These are phyloP conservation scores for Epinephelus coioides DNA, from an alignment of 2,797 vertebrate genomes.

Conservation along the genomic window DNA sequence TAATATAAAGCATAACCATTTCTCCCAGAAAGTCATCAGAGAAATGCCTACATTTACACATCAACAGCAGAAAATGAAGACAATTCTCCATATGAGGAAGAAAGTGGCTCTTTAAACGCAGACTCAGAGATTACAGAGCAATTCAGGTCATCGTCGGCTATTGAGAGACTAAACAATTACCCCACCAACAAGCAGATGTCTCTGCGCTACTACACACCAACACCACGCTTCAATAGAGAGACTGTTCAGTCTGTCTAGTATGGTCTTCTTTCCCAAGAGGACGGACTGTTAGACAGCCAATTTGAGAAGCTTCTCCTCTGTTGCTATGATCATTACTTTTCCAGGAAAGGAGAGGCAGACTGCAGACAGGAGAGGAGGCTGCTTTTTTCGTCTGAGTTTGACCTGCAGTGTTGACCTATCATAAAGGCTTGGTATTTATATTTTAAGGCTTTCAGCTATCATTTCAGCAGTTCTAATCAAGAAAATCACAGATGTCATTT, in stretches of 20 bases:
- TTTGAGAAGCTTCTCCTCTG: constrained; percentile 65
- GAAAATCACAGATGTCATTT: neutral
- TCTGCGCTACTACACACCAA: constrained; percentile 51
- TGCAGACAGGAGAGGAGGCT: constrained; percentile 14
- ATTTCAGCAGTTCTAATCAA: neutral
- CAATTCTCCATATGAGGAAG: constrained; percentile 18
- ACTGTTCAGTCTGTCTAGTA: constrained; percentile 55
- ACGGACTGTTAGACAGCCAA: constrained; percentile 66
- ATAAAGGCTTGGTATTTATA: constrained; percentile 16
- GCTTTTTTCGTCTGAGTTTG: constrained; percentile 23
- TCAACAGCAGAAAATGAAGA: constrained; percentile 31
- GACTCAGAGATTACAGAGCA: constrained; percentile 67
- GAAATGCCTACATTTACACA: neutral
- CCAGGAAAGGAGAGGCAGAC: constrained; percentile 41
- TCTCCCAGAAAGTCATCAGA: constrained; percentile 4
- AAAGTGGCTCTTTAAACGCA: constrained; percentile 40
- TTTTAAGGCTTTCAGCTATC: neutral
- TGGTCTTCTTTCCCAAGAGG: constrained; percentile 58
- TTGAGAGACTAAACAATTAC: constrained; percentile 66
- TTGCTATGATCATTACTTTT: constrained; percentile 57
- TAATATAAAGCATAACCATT: no score
- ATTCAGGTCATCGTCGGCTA: constrained; percentile 68
- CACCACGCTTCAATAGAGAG: constrained; percentile 55
- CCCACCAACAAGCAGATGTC: constrained; percentile 71
- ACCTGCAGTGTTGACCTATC: constrained; percentile 38